Percentiles rank a stretch among this genome's conserved stretches.
phyloP scores from a whole-genome alignment of 2,888 invertebrate species.

The Hetaerina titia region DNA sequence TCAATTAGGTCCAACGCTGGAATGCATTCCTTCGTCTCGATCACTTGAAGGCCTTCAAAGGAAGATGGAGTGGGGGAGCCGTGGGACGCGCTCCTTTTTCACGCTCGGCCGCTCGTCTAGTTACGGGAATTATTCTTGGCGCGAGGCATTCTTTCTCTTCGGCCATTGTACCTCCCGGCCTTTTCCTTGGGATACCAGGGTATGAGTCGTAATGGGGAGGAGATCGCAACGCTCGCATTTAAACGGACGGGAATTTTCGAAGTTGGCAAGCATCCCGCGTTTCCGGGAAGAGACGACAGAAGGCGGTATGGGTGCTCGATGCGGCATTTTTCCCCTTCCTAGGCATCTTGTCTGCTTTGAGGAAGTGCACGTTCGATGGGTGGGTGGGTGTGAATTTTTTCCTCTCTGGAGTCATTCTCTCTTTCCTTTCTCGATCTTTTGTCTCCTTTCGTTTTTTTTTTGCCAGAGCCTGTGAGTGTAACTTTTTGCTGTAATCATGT shows the following conservation, averaged over 20 bases:
- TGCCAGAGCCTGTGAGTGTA: not conserved
- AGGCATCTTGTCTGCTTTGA: not conserved
- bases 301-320: not conserved
- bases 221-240: not conserved
- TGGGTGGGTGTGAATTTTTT: not conserved
- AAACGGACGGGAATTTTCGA: constrained; percentile 27
- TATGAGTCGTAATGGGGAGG: not conserved
- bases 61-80: not conserved
- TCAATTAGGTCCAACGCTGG: not conserved
- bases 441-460: not conserved
- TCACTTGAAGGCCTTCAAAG: not conserved
- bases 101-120: constrained; percentile 4
- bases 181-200: not conserved
- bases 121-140: constrained; percentile 23
- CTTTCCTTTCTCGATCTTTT: not conserved
- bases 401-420: not conserved
- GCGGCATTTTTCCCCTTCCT: not conserved
- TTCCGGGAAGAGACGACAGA: constrained; percentile 10
- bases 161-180: not conserved
- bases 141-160: not conserved
- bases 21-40: not conserved
- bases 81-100: not conserved
- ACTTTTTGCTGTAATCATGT: not conserved
- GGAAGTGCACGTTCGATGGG: not conserved
- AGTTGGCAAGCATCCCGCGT: not conserved